Evolutionary conservation across 2,113 vertebrate species (phyloP), one percentile per base, ranked within the genome.

Genomic region (Oostethus manadensis): DNA sequence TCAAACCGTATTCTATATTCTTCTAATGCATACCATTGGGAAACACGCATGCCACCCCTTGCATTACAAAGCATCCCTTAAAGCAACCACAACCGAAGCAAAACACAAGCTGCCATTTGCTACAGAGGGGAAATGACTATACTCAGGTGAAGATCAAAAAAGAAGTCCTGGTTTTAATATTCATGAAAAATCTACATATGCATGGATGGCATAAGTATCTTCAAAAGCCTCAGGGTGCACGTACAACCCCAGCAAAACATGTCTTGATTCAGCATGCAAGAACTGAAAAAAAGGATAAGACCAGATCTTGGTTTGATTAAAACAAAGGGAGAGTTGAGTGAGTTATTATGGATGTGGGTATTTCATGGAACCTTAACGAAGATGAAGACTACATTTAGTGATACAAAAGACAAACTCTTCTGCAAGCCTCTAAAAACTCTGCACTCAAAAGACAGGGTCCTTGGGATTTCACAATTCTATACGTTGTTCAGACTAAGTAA

Each of bases 181-280:
- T 38, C 35, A 47, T 16, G 42, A 22, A 50, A 13, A 63, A 53
- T 57, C 42, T 62, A 56, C 17, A 73, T 35, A 29, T 44, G 53
- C 18, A 10, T 15, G 54, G 51, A n/a, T 11, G 38, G 13, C 38
- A 42, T 65, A 38, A 51, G n/a, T 18, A 38, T 60, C 64, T 63
- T 68, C 43, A 68, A 64, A 65, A 29, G 16, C n/a, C n/a, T n/a
- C n/a, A n/a, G n/a, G n/a, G 42, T 22, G 29, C 17, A 57, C 60
- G 45, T 59, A 14, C 44, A 45, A 51, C 46, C 35, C 69, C n/a
- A 63, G 58, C 40, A 66, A 61, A 66, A 57, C 17, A 18, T 17
- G 16, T 42, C 45, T 38, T 62, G 33, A 70, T 57, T 47, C 48
- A 64, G 46, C 60, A 59, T 8, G 21, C 16, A 6, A 62, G n/a